Conservation (phyloP, 1,140 invertebrate genomes). For the Monochamus saltuarius region DNA sequence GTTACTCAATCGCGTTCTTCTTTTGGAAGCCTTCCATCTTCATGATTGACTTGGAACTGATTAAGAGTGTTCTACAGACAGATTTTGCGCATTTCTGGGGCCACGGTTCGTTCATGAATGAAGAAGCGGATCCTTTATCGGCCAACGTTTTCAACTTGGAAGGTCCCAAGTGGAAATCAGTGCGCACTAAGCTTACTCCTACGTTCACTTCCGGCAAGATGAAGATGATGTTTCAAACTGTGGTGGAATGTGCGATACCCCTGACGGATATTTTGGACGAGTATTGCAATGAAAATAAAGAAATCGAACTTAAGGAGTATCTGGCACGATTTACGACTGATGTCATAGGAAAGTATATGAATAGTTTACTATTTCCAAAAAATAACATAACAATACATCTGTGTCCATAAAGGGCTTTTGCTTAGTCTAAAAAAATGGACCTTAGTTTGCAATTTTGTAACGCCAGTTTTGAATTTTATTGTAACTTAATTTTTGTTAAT, state of each 20-base stretch:
- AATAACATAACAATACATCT: no score
- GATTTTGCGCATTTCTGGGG: constrained; percentile 25
- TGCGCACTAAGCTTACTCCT: constrained; percentile 46
- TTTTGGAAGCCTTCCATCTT: constrained; percentile 10
- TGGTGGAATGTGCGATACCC: constrained; percentile 15
- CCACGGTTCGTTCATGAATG: constrained; percentile 18
- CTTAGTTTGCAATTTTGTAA: no score
- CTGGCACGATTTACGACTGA: constrained; percentile 19
- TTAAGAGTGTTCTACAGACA: constrained; percentile 21
- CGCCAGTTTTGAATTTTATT: no score
- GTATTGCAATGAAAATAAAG: background rate
- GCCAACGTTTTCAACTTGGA: constrained; percentile 47
- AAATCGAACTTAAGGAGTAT: constrained; percentile 24
- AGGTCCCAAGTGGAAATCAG: constrained; percentile 53
- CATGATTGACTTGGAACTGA: constrained; percentile 18
- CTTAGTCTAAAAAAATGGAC: no score
- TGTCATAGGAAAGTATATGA: constrained; percentile 15
- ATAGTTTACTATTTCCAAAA: no score
- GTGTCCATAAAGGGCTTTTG: no score
- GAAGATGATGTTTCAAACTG: constrained; percentile 31
- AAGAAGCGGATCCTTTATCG: constrained; percentile 37
- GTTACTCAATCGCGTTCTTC: background rate
- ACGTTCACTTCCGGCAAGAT: constrained; percentile 20
- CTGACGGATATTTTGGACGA: constrained; percentile 18
- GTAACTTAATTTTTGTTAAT: no score